phyloP scores from a whole-genome alignment of 2,113 vertebrate species.

The Gavia stellata region DNA sequence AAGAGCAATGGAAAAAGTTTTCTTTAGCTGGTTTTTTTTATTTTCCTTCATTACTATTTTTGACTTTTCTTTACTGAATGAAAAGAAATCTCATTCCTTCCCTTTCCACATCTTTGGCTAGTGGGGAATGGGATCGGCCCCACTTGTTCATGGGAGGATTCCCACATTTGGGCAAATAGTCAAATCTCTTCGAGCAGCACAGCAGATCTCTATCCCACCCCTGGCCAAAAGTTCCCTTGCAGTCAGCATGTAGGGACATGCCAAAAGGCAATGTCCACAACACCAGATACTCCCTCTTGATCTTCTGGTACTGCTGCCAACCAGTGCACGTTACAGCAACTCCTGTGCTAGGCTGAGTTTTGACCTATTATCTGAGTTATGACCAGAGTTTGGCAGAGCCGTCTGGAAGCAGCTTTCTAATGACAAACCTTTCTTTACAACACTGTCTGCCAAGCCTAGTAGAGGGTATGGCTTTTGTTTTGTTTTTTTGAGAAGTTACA shows the following conservation, averaged over 20 bases:
- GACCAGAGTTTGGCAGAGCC: not conserved
- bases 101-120: not conserved
- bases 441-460: not conserved
- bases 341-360: not conserved
- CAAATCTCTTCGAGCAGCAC: fast-evolving
- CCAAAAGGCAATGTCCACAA: not conserved
- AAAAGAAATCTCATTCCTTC: not conserved
- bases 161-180: not conserved
- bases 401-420: not conserved
- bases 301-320: not conserved
- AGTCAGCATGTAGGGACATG: not conserved
- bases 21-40: not conserved
- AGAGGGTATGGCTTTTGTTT: not conserved
- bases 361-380: not conserved
- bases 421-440: not conserved
- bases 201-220: not conserved
- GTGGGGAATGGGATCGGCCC: not conserved
- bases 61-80: not conserved
- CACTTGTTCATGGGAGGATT: not conserved
- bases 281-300: not conserved
- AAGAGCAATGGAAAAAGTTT: not conserved
- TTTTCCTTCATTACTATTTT: not conserved
- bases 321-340: not conserved
- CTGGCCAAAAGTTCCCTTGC: not conserved
- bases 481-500: not conserved